Evolutionary conservation across 2,888 invertebrate genomes (phyloP).

Genomic region (Pycnomerus fuliginosus): DNA sequence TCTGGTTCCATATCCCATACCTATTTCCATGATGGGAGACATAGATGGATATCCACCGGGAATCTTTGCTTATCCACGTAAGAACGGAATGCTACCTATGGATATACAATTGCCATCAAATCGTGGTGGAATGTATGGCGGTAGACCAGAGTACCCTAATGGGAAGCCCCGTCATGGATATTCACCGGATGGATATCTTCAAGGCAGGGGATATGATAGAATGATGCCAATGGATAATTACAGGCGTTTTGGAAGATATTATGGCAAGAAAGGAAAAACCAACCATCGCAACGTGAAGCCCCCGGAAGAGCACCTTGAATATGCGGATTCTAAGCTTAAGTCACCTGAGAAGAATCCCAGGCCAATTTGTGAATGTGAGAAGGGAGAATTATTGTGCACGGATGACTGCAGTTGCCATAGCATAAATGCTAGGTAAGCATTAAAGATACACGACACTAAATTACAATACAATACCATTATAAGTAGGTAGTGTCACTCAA

Average conservation of each 20-base stretch:
- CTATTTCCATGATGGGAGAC: too few species aligned
- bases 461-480: too few species aligned
- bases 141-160: slow-evolving; percentile 43
- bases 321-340: too few species aligned
- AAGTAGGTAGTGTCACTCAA: too few species aligned
- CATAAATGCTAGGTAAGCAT: too few species aligned
- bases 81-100: slow-evolving; percentile 8
- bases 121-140: slow-evolving; percentile 44
- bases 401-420: too few species aligned
- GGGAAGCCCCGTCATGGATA: slow-evolving; percentile 40
- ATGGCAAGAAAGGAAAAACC: slow-evolving; percentile 24
- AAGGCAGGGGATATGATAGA: slow-evolving; percentile 35
- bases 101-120: slow-evolving; percentile 17
- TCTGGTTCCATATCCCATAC: slow-evolving; percentile 30
- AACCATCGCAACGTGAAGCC: slow-evolving; percentile 14
- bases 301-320: slow-evolving; percentile 34
- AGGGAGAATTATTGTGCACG: too few species aligned
- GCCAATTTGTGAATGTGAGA: too few species aligned
- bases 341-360: too few species aligned
- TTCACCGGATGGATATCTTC: slow-evolving; percentile 39
- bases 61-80: slow-evolving; percentile 22
- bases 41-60: too few species aligned
- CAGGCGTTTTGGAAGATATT: slow-evolving; percentile 20
- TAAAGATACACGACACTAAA: too few species aligned
- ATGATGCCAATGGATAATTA: slow-evolving; percentile 23